Conservation (phyloP, 2,888 invertebrate species). For the Metellina segmentata region DNA sequence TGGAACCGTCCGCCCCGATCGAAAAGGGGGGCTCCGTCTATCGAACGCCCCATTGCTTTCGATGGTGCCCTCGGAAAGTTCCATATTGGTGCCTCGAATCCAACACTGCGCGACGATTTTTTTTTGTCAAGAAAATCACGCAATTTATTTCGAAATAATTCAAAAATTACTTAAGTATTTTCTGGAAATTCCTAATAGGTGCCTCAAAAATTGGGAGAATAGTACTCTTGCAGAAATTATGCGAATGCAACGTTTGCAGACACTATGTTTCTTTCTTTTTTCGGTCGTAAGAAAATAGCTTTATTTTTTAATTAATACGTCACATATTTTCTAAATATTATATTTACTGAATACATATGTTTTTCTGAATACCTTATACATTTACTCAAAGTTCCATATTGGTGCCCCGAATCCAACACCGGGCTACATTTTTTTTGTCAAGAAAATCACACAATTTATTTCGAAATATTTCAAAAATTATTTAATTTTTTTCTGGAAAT, state of each 20-base stretch:
- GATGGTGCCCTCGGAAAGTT: not conserved
- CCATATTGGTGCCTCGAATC: not conserved
- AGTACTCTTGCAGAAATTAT: no score
- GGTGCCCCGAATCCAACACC: not conserved
- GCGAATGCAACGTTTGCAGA: not conserved
- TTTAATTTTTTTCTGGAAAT: not conserved
- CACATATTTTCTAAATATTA: no score
- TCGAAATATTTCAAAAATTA: not conserved
- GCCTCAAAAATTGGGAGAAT: not conserved
- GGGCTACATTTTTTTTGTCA: not conserved
- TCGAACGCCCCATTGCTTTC: slow-evolving; percentile 4
- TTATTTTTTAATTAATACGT: no score
- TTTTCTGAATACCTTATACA: no score
- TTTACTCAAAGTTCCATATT: not conserved
- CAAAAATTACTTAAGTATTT: not conserved
- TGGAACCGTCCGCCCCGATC: slow-evolving; percentile 50
- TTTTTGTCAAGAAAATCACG: not conserved
- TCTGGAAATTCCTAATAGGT: not conserved
- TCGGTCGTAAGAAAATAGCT: not conserved
- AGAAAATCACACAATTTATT: not conserved
- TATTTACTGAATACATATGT: no score
- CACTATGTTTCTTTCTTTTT: not conserved
- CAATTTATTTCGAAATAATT: not conserved
- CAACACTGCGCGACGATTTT: not conserved
- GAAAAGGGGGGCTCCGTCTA: not conserved